A percentile compares a stretch with the other conserved stretches of the same genome.
phyloP scores from a whole-genome alignment of 2,888 invertebrate genomes.

The Drosophila aldrichi region DNA sequence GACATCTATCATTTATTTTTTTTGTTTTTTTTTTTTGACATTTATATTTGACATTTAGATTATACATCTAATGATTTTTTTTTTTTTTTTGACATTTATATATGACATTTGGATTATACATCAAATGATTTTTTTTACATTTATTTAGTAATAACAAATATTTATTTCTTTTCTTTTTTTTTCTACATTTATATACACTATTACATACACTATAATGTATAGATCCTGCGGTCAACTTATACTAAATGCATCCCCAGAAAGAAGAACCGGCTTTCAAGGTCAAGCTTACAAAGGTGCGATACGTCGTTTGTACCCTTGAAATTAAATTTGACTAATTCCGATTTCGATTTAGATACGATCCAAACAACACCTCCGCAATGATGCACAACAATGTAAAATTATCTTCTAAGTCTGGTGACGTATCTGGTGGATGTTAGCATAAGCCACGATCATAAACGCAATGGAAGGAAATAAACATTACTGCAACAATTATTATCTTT shows the following conservation, averaged over 20 bases:
- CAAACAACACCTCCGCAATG: background rate
- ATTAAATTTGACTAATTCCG: background rate
- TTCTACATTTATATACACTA: too few relatives aligned
- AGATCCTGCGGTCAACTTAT: slow-evolving; percentile 1
- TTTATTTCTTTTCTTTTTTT: too few relatives aligned
- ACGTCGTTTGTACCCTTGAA: background rate
- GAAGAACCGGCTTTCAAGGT: background rate
- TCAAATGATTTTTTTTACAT: too few relatives aligned
- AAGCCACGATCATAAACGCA: background rate
- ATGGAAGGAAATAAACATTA: background rate
- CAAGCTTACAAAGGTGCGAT: background rate
- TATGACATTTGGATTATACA: too few relatives aligned
- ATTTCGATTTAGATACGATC: background rate
- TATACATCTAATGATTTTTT: too few relatives aligned
- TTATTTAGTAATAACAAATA: too few relatives aligned
- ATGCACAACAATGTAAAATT: background rate
- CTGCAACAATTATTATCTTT: too few relatives aligned
- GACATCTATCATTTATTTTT: too few relatives aligned
- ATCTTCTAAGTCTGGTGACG: background rate
- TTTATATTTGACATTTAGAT: too few relatives aligned
- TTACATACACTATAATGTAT: too few relatives aligned
- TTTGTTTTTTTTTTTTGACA: too few relatives aligned
- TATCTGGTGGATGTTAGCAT: background rate
- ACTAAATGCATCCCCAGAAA: background rate
- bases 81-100: too few relatives aligned